Evolutionary conservation across 1,140 invertebrate genomes (phyloP).

Genomic region (Bombyx mandarina): DNA sequence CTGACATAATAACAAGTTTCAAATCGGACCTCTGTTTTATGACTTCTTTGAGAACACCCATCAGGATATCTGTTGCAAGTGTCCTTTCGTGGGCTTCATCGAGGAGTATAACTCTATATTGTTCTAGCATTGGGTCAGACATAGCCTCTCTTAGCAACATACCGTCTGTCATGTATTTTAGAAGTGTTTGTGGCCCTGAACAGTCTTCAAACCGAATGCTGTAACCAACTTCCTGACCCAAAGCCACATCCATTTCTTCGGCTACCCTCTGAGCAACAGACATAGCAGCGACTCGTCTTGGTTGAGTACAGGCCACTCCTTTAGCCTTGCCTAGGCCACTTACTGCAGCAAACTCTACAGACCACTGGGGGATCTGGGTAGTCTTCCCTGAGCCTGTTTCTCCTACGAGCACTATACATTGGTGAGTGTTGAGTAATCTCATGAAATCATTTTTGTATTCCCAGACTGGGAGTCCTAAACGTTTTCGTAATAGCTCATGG

Average conservation of each 20-base stretch:
- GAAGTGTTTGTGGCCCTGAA: slow-evolving; percentile 92
- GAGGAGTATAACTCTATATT: slow-evolving; percentile 95
- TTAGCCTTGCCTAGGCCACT: slow-evolving; percentile 65
- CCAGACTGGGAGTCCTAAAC: slow-evolving; percentile 95
- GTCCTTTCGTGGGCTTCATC: slow-evolving; percentile 99
- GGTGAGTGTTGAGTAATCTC: slow-evolving; percentile 89
- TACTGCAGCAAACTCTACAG: slow-evolving; percentile 60
- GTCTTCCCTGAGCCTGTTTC: slow-evolving; percentile 99
- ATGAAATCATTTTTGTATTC: slow-evolving; percentile 98
- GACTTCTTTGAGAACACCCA: slow-evolving; percentile 98
- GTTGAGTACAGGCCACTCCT: slow-evolving; percentile 97
- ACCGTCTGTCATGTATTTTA: slow-evolving; percentile 99
- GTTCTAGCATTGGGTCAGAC: slow-evolving; percentile 98
- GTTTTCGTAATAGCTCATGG: slow-evolving; percentile 88
- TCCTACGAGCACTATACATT: slow-evolving; percentile 94
- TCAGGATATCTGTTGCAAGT: slow-evolving; percentile 97
- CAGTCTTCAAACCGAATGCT: slow-evolving; percentile 99
- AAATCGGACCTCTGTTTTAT: slow-evolving; percentile 94
- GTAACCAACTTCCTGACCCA: slow-evolving; percentile 93
- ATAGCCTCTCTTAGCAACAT: slow-evolving; percentile 99
- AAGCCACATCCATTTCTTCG: slow-evolving; percentile 98
- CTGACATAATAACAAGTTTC: slow-evolving; percentile 99
- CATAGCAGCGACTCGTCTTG: slow-evolving; percentile 98
- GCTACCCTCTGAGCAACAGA: slow-evolving; percentile 98
- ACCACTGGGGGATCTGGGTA: slow-evolving; percentile 90